These are phyloP conservation scores for Sebastes melanostomus DNA, from an alignment of 2,797 vertebrate genomes.

Conservation along the genomic window DNA sequence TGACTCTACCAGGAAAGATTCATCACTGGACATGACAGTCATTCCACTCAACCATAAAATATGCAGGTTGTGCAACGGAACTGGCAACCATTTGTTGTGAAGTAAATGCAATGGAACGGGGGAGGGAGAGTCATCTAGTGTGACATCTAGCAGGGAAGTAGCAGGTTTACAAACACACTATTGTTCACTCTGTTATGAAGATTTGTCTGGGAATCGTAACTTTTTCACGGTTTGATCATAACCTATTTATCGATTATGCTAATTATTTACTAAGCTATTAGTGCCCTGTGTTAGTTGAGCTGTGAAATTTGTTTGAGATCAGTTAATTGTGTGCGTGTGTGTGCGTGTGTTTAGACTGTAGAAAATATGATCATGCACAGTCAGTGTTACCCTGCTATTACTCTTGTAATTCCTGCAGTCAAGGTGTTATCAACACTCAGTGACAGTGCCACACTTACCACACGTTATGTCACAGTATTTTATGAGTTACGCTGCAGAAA, in stretches of 20 bases:
- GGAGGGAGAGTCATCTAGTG: no score
- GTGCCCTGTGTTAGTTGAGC: not conserved
- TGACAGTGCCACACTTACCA: slow-evolving; percentile 5
- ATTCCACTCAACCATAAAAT: no score
- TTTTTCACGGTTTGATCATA: not conserved
- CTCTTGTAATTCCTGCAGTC: not conserved
- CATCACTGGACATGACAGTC: no score
- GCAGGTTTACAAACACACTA: not conserved
- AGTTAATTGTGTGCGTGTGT: not conserved
- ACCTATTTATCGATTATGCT: not conserved
- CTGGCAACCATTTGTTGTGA: no score
- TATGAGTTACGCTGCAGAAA: slow-evolving; percentile 22
- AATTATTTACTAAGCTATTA: not conserved
- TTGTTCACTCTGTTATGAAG: not conserved
- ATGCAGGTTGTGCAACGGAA: no score
- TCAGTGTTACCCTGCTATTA: slow-evolving; percentile 26
- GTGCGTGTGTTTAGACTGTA: not conserved
- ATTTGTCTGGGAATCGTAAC: no score
- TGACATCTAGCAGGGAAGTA: not conserved
- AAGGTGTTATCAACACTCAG: slow-evolving; percentile 19
- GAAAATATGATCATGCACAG: not conserved
- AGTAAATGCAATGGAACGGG: no score
- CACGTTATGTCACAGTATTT: slow-evolving; percentile 16
- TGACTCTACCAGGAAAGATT: no score
- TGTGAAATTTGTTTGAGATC: not conserved